These are phyloP conservation scores for Ardeotis arabs DNA, from an alignment of 2,113 vertebrate genomes.

Conservation along the genomic window DNA sequence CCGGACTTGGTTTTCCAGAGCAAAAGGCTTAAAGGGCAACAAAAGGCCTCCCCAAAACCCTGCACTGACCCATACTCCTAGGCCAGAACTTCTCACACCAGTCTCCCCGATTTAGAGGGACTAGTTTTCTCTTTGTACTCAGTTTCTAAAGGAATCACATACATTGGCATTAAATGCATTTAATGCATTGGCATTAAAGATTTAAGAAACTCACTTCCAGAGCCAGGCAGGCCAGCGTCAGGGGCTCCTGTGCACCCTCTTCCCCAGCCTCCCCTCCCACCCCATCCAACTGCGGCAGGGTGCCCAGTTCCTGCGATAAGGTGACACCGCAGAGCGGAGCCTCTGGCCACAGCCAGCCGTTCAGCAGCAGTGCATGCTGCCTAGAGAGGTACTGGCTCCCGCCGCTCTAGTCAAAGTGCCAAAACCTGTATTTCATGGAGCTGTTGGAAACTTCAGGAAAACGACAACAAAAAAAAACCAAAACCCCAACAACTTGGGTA, in stretches of 20 bases:
- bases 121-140: rapidly evolving
- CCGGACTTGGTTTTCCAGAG: rapidly evolving
- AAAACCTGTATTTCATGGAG: rapidly evolving
- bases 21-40: rapidly evolving
- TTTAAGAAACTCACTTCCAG: not conserved
- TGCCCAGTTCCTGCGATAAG: rapidly evolving
- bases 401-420: not conserved
- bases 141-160: rapidly evolving
- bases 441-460: not conserved
- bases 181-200: rapidly evolving
- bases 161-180: too few relatives aligned
- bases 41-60: rapidly evolving
- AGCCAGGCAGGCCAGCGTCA: too few relatives aligned
- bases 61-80: rapidly evolving
- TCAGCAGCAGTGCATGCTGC: rapidly evolving
- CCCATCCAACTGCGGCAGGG: too few relatives aligned
- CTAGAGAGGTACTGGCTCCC: not conserved
- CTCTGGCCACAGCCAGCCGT: not conserved
- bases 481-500: too few relatives aligned
- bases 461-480: not conserved
- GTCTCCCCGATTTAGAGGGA: rapidly evolving
- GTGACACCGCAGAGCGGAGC: rapidly evolving
- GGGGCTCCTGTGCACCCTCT: rapidly evolving
- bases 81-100: not conserved
- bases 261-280: too few relatives aligned